Evolutionary conservation across 2,888 invertebrate species (phyloP).

Genomic region (Bhutanitis thaidina): DNA sequence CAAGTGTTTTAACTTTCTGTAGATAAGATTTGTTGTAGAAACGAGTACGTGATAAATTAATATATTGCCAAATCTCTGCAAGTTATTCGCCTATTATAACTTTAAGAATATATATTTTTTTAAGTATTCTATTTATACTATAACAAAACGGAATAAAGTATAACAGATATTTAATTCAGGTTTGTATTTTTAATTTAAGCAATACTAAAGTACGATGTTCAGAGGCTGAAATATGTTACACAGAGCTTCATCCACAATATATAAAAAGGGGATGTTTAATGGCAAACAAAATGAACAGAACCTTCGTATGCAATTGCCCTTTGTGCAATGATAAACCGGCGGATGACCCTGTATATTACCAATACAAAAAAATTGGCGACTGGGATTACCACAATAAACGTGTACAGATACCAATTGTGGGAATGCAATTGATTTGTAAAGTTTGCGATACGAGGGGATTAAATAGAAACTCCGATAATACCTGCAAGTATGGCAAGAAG

Average conservation of each 20-base stretch:
- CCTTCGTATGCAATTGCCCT: conserved; percentile 61
- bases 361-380: conserved; percentile 45
- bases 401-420: conserved; percentile 36
- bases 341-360: conserved; percentile 40
- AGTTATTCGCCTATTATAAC: no score
- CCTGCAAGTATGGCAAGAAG: conserved; percentile 46
- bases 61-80: no score
- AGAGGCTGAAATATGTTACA: conserved; percentile 43
- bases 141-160: no score
- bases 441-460: conserved; percentile 46
- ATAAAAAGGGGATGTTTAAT: conserved; percentile 55
- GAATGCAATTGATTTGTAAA: conserved; percentile 49
- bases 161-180: neutral
- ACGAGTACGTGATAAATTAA: no score
- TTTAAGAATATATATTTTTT: no score
- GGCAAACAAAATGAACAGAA: conserved; percentile 44
- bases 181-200: conserved; percentile 32
- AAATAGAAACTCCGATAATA: conserved; percentile 37
- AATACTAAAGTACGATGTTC: conserved; percentile 33
- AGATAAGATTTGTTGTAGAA: no score
- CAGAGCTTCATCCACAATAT: conserved; percentile 50
- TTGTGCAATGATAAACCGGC: conserved; percentile 60
- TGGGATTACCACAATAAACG: conserved; percentile 57
- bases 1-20: no score
- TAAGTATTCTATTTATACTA: no score